Base-by-base conservation (phyloP, 1,140 invertebrate genomes). In the Tetraneura akinire region DNA sequence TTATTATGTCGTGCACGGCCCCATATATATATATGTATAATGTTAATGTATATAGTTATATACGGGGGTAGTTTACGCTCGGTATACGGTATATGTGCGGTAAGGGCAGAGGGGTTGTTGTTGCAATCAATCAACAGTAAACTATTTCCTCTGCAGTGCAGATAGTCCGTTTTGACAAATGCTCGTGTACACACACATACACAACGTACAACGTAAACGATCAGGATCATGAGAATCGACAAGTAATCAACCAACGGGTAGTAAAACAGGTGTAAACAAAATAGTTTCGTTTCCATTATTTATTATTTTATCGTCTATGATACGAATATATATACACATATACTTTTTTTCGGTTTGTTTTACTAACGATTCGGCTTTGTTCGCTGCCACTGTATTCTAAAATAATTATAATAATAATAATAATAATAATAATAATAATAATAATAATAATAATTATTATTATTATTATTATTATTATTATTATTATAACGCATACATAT, bases 101-200 rank as follows among this genome's bases (percentile, higher is more conserved):
- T 6, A 23, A 10, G 37, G 37, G 13, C n/a, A 18, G 13, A 8
- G 26, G 16, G 64, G 37, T 42, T 26, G 71, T 29, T n/a, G 68
- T 13, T 10, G 74, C 74, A 47, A 78, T 78, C 74, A 78, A 78
- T 78, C 74, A 78, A 78, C 74, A 53, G 53, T 78, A 78, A 78
- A 78, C 74, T 60, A 78, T 78, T 78, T 78, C 74, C 74, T 78
- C 57, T 37, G 74, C 55, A 60, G 51, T 78, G 74, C 55, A 55
- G 37, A 55, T 37, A 37, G 37, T 11, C 47, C 23, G 73, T 76
- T n/a, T 53, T 60, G 73, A 76, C 73, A 76, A 76, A 76, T 13
- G 74, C 74, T n/a, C 37, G 11, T 51, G 9, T 21, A 42, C 18
- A 10, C 23, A 23, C 23, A 1, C 14, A 26, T 23, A 37, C 23